Base-by-base conservation (phyloP, 2,113 vertebrate genomes). In the Microcebus griseorufus region DNA sequence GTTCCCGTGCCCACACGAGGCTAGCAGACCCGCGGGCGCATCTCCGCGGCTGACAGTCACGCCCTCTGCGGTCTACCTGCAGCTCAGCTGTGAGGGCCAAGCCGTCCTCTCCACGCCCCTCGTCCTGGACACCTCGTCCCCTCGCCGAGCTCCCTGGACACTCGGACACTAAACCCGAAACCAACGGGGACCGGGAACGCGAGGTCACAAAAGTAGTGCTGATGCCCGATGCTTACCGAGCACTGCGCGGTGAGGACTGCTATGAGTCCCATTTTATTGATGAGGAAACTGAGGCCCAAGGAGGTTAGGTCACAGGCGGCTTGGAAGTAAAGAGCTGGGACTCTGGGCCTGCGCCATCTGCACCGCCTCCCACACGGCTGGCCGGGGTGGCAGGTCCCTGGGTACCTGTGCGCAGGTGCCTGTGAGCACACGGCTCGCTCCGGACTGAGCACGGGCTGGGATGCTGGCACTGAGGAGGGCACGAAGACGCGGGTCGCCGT, bases 381-480 rank as follows among this genome's bases (percentile, higher is more conserved):
- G 27, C 3, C 12, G 34, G 67, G 27, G 5, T 9, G n/a, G 67
- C 10, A 9, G n/a, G 16, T 18, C n/a, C 16, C 53, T 11, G 72
- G n/a, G 37, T 0, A 48, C 42, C 4, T 5, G 18, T 25, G 51
- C 20, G 10, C n/a, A 20, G 55, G 58, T 7, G 9, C 9, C 67
- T 67, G 4, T 22, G 0, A 75, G 16, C 27, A 23, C 25, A 20
- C 34, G 0, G 17, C 37, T 8, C 48, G 18, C 7, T 1, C 7
- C 2, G 8, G n/a, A 29, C 9, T 22, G 18, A 2, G 12, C 10
- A 3, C 1, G n/a, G 60, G 60, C 20, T 6, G 13, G 5, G 18
- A 20, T 13, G 64, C 25, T 39, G 10, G 42, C 42, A 37, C 29
- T 55, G n/a, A 20, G 51, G 27, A 29, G 78, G 11, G 37, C 17